Evolutionary conservation across 2,797 vertebrate species (phyloP).

Genomic region (Pangasius mekongensis): DNA sequence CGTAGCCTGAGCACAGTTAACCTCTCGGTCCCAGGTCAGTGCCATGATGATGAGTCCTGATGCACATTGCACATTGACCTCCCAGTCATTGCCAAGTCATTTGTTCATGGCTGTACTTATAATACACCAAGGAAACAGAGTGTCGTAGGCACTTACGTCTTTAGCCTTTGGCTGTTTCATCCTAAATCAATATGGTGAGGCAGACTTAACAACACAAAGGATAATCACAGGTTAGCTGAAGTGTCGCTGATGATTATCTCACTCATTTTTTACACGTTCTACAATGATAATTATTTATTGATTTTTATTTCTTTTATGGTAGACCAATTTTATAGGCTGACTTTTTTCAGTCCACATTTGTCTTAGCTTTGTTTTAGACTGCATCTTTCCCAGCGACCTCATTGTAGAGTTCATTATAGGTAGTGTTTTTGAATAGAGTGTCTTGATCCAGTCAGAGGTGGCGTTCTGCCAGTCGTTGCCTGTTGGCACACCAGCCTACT

Average conservation of each 20-base stretch:
- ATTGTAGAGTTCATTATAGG: conserved; percentile 4
- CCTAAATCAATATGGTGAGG: neutral
- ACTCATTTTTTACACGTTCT: conserved; percentile 1
- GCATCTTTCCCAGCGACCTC: neutral
- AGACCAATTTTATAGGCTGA: neutral
- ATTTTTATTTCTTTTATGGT: neutral
- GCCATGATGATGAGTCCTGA: conserved; percentile 18
- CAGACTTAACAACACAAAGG: neutral
- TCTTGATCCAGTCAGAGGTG: conserved; percentile 11
- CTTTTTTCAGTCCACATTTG: neutral
- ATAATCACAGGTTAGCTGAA: neutral
- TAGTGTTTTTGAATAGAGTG: neutral
- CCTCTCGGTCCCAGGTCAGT: conserved; percentile 18
- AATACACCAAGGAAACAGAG: neutral
- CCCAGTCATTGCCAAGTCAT: neutral
- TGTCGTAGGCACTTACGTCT: neutral
- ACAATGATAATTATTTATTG: neutral
- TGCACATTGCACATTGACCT: conserved; percentile 12
- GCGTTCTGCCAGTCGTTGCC: neutral
- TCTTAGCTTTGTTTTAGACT: neutral
- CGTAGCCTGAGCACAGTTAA: neutral
- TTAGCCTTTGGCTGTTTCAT: conserved; percentile 8
- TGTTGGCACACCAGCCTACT: conserved; percentile 5
- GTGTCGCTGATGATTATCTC: neutral
- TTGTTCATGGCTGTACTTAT: conserved; percentile 25